Base-by-base conservation (phyloP, 64 coral and sea anemone species). In the Acropora yongei region DNA sequence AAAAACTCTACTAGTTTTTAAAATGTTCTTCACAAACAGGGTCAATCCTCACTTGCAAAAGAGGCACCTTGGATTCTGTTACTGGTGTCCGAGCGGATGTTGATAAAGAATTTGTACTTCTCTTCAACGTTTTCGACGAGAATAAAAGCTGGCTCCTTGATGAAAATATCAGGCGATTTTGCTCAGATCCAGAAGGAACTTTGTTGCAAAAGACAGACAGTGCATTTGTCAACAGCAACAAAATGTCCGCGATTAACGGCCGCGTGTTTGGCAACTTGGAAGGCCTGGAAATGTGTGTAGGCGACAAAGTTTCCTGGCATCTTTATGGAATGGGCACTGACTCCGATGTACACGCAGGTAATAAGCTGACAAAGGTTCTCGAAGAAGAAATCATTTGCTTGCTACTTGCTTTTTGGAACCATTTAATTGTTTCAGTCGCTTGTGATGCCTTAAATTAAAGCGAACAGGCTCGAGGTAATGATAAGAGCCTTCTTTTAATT, bases 231-330 rank as follows among this genome's bases (percentile, higher is more conserved):
- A 90, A 92, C 57, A 79, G 84, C 14, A 96, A 96, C 40, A 96
- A 96, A 75, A 92, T 96, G 94, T 86, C 92, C 76, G 13, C 78
- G 14, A 96, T 96, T 13, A 96, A 96, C 84, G 94, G 94, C 4
- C 74, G 74, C 3, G 87, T 96, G 78, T 96, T 88, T 76, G 94
- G 89, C 5, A 96, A 96, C 45, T 74, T 92, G 3, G 89, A 78
- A 57, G 94, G 86, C 8, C 44, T 96, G 41, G 72, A 96, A 2
- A 78, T 89, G 10, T 96, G 94, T 68, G 43, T 92, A 40, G 89
- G 90, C 17, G 90, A 96, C n/a, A 92, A 88, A 72, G 49, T 96
- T 2, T 82, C 77, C 12, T 96, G 94, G 94, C 90, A 96, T 51
- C 19, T 96, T 17, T 92, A 89, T 84, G 94, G 94, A 1, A 89